A percentile compares a stretch with the other conserved stretches of the same genome.
Conservation (phyloP, 2,797 vertebrate genomes). For the Pteropus rufus region DNA sequence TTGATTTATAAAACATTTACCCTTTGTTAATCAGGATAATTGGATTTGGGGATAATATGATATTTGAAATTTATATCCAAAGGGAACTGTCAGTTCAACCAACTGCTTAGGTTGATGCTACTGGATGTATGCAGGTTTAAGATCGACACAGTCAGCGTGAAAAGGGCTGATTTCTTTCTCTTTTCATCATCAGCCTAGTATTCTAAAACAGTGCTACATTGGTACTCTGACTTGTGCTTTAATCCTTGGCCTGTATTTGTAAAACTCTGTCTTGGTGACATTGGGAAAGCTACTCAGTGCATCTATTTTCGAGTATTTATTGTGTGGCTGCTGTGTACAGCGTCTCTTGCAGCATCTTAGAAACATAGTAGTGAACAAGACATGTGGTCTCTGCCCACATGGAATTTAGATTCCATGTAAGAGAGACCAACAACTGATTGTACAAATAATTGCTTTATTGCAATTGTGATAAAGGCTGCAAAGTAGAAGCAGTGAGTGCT, state of each 20-base stretch:
- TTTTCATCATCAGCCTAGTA: not conserved
- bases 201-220: fast-evolving
- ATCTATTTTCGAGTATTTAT: not conserved
- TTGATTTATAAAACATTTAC: not conserved
- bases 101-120: not conserved
- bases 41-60: not conserved
- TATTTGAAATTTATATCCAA: slow-evolving; percentile 13
- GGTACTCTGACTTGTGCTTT: not conserved
- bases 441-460: not conserved
- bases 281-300: not conserved
- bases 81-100: not conserved
- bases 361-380: not conserved
- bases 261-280: not conserved
- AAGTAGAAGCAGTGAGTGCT: not conserved
- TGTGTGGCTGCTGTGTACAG: not conserved
- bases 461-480: not conserved
- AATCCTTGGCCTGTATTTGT: not conserved
- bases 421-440: not conserved
- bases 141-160: not conserved
- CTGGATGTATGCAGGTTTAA: not conserved
- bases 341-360: not conserved
- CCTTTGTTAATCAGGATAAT: not conserved
- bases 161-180: not conserved
- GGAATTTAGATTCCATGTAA: not conserved
- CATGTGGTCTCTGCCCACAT: fast-evolving